Base-by-base conservation (phyloP, 1,140 invertebrate species). In the Neodiprion fabricii region DNA sequence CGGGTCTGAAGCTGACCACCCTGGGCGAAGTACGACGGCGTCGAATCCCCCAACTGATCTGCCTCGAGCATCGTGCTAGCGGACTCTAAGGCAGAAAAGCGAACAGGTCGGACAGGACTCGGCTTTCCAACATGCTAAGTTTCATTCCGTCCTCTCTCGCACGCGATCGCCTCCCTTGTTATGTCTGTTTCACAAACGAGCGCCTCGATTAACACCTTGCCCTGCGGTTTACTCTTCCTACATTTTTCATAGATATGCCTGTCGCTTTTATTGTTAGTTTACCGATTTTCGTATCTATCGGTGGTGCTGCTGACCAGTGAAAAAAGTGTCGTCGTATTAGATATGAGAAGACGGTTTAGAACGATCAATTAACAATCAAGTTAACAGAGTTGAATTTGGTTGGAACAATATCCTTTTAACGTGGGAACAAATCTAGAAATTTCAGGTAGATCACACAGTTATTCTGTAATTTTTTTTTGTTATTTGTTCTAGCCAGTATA, bases 21-120 rank as follows among this genome's bases (percentile, higher is more conserved):
- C 9, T 81, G 81, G 1, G 75, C 75, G 72, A 82, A 80, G 72
- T 83, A 80, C 10, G 80, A 77, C n/a, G 75, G 75, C 3, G 48
- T 48, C 12, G 70, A 12, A n/a, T 74, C 40, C 12, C 9, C 50
- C 53, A 21, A 28, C 1, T 21, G 53, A 17, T 9, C 9, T 14
- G 53, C 81, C 53, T 82, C 82, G 80, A 83, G 78, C 47, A 78
- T 82, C 70, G 82, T 84, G 71, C 82, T 88, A 88, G 80, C 87
- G 86, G 84, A 88, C 86, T 86, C 87, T 88, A 75, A 17, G 69
- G 28, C 65, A 74, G 61, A 72, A 28, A 72, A 50, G 17, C 28
- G 40, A 73, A 74, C 70, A 68, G 67, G 70, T 61, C 68, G 23
- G 48, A 61, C 53, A 61, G 53, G 53, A 61, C 53, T 61, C 68